These are phyloP conservation scores for Cataglyphis cursor DNA, from an alignment of 2,888 invertebrate genomes.

Conservation along the genomic window DNA sequence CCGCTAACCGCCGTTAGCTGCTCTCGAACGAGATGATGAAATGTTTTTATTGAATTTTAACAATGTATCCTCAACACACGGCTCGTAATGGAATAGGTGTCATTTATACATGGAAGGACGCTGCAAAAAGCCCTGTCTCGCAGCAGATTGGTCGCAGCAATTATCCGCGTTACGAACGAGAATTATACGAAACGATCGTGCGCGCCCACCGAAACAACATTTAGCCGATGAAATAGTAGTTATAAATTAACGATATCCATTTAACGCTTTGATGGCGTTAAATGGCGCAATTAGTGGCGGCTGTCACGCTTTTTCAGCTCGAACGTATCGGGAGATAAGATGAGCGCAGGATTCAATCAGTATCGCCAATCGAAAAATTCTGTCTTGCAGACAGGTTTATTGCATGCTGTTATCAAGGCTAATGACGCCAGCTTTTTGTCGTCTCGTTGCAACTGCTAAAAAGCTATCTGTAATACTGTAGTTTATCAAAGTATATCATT, in stretches of 20 bases:
- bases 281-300: conserved; percentile 38
- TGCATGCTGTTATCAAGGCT: conserved; percentile 53
- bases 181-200: conserved; percentile 55
- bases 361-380: conserved; percentile 41
- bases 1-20: background rate
- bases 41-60: conserved; percentile 68
- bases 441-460: conserved; percentile 30
- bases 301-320: conserved; percentile 31
- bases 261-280: conserved; percentile 64
- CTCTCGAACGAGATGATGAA: conserved; percentile 21
- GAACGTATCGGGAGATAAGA: conserved; percentile 21
- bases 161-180: conserved; percentile 64
- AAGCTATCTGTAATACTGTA: conserved; percentile 17
- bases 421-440: conserved; percentile 60
- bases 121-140: conserved; percentile 42
- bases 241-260: conserved; percentile 57
- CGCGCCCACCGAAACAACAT: conserved; percentile 33
- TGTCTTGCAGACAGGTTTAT: conserved; percentile 45
- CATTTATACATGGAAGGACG: conserved; percentile 24
- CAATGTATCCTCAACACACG: conserved; percentile 50
- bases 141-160: conserved; percentile 58
- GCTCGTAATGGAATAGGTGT: conserved; percentile 45
- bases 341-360: conserved; percentile 36
- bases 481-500: background rate
- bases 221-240: conserved; percentile 30